These are phyloP conservation scores for Cydia fagiglandana DNA, from an alignment of 1,140 invertebrate genomes.

Conservation along the genomic window DNA sequence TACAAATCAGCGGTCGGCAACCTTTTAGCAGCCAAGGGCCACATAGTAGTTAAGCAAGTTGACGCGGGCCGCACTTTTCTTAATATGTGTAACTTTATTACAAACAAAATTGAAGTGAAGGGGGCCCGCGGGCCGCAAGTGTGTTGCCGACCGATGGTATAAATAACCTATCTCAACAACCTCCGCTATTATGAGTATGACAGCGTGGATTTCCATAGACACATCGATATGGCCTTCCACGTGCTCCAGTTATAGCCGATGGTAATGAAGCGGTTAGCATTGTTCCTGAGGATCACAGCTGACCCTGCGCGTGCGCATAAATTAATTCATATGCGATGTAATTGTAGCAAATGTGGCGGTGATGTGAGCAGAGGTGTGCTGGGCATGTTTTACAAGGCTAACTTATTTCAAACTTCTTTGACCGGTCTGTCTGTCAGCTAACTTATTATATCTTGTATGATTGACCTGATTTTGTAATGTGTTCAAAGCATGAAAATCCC, in stretches of 20 bases:
- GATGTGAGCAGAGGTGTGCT: constrained; percentile 20
- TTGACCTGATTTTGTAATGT: too few relatives aligned
- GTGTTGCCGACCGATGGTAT: too few relatives aligned
- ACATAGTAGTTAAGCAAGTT: too few relatives aligned
- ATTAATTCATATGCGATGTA: constrained; percentile 29
- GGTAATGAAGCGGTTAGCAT: constrained; percentile 73
- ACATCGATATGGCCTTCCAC: constrained; percentile 54
- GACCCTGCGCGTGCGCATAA: constrained; percentile 50
- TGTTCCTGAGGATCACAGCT: constrained; percentile 61
- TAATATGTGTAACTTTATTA: too few relatives aligned
- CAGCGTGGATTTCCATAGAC: constrained; percentile 27
- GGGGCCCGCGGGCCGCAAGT: too few relatives aligned
- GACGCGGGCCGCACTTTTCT: too few relatives aligned
- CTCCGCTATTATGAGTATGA: constrained; percentile 13
- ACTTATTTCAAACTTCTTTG: not conserved
- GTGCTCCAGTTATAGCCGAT: constrained; percentile 61
- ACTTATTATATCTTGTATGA: too few relatives aligned
- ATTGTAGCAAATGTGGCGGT: constrained; percentile 8
- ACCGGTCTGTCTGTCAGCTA: not conserved
- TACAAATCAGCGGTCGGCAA: too few relatives aligned
- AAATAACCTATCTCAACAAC: not conserved
- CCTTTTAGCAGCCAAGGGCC: too few relatives aligned
- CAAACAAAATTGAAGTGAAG: too few relatives aligned
- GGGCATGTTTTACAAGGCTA: constrained; percentile 1
- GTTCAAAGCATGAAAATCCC: too few relatives aligned